phyloP scores from a whole-genome alignment of 2,888 invertebrate genomes.

The Odontocolon sp. region DNA sequence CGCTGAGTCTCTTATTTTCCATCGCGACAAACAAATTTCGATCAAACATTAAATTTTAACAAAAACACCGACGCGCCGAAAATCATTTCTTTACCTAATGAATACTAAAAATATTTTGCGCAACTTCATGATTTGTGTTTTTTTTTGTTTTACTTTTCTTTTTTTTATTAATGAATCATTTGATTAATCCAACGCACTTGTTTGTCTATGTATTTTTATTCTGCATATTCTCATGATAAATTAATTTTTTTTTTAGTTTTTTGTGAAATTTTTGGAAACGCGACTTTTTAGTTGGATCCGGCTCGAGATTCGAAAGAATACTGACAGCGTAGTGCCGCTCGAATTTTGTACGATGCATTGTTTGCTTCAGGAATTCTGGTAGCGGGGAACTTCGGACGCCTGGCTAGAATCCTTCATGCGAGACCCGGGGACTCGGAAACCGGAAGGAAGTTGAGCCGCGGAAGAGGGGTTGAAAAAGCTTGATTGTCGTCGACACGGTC shows the following conservation, averaged over 20 bases:
- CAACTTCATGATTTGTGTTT: slow-evolving; percentile 41
- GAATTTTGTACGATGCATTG: slow-evolving; percentile 15
- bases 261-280: neutral
- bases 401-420: slow-evolving; percentile 75
- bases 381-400: slow-evolving; percentile 56
- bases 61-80: neutral
- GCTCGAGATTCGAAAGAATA: slow-evolving; percentile 11
- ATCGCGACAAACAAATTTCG: slow-evolving; percentile 53
- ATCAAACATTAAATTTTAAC: neutral
- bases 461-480: slow-evolving; percentile 67
- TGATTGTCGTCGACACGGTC: slow-evolving; percentile 46
- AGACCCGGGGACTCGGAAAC: slow-evolving; percentile 73
- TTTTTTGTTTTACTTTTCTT: neutral
- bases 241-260: neutral
- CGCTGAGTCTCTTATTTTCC: slow-evolving; percentile 68
- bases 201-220: neutral
- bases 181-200: neutral
- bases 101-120: slow-evolving; percentile 20
- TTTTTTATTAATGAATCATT: neutral
- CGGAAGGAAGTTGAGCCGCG: slow-evolving; percentile 78
- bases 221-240: neutral
- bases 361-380: slow-evolving; percentile 50
- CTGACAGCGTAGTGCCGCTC: slow-evolving; percentile 15
- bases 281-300: neutral
- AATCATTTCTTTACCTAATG: slow-evolving; percentile 14